Conservation (phyloP, 2,797 vertebrate species). For the Fratercula arctica region DNA sequence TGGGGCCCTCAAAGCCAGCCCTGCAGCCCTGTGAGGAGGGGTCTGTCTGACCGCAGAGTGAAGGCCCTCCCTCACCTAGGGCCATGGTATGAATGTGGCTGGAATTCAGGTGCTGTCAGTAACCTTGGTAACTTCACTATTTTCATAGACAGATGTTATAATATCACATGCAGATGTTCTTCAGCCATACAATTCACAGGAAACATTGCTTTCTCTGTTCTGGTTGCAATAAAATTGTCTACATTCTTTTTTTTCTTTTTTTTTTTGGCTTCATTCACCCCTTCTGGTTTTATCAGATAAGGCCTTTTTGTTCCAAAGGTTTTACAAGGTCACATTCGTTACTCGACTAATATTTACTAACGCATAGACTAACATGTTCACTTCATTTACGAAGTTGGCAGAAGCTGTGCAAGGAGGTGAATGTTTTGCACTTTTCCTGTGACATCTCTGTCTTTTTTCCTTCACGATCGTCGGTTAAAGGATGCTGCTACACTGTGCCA, state of each 20-base stretch:
- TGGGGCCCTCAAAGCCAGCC: not conserved
- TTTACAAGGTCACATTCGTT: not conserved
- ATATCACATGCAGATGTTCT: not conserved
- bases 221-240: not conserved
- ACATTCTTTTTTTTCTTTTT: not conserved
- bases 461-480: fast-evolving
- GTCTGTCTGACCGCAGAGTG: fast-evolving
- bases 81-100: not conserved
- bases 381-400: not conserved
- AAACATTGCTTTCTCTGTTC: not conserved
- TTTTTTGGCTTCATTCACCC: fast-evolving
- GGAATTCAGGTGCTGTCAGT: not conserved
- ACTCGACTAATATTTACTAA: not conserved
- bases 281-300: not conserved
- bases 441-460: not conserved
- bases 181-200: not conserved
- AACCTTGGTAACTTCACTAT: not conserved
- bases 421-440: not conserved
- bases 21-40: not conserved
- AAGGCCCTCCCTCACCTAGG: not conserved
- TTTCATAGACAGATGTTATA: not conserved
- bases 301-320: not conserved
- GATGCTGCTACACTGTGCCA: not conserved
- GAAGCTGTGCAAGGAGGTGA: not conserved
- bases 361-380: not conserved